Base-by-base conservation (phyloP, 2,113 vertebrate species). In the Erinaceus europaeus region DNA sequence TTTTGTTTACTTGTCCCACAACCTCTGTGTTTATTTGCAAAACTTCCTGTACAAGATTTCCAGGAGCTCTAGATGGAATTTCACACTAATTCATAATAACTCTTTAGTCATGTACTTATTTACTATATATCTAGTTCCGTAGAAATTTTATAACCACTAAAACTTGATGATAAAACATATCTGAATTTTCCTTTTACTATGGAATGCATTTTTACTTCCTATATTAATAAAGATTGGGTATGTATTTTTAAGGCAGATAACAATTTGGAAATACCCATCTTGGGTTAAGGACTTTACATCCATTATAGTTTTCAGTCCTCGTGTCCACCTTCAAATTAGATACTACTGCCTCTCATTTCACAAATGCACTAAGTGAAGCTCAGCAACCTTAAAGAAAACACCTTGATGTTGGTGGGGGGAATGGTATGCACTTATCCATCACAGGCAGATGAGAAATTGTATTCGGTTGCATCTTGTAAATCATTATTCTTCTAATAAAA, bases 181-280 rank as follows among this genome's bases (percentile, higher is more conserved):
- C 9, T 71, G 32, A 57, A 15, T 76, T 83, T 73, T 65, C 34
- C 29, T 86, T 84, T 80, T 42, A 36, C 42, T 84, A 82, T 67
- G 9, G 90, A 91, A 87, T 13, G 4, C 27, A 78, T 67, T 71
- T 82, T 71, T 34, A 86, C 72, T 75, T 84, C 69, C 20, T 80
- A 6, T 61, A 17, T 78, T 50, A 59, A 36, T 73, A 57, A 59
- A 36, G 8, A 59, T 25, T 59, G 32, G 9, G 1, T 14, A 21
- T 29, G 18, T 50, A 18, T 27, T 78, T 78, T 79, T 84, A 72
- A 90, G 17, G 80, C 36, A 48, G 77, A 84, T n/a, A 81, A 36
- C 23, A 61, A 40, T 55, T 59, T 80, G 73, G 67, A 93, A 76
- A 68, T 9, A 53, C 48, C 6, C 29, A 29, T 1, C 40, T 68